phyloP scores from a whole-genome alignment of 2,113 vertebrate genomes.

The Motacilla tschutschensis region DNA sequence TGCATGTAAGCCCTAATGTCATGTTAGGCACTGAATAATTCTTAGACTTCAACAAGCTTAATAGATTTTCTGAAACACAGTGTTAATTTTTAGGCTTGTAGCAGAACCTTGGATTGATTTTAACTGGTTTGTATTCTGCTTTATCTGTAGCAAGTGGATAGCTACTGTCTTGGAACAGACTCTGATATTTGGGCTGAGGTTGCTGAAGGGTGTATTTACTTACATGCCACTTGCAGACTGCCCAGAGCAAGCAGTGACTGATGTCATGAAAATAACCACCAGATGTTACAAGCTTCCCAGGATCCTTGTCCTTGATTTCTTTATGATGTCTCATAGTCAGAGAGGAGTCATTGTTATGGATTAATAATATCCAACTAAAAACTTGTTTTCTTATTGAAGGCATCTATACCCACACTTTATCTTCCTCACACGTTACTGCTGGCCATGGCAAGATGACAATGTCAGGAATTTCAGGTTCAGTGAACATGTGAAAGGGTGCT shows the following conservation, averaged over 20 bases:
- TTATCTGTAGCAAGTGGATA: neutral
- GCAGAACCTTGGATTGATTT: neutral
- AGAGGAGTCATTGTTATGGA: neutral
- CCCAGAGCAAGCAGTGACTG: neutral
- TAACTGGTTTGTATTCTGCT: neutral
- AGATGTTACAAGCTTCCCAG: neutral
- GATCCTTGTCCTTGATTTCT: neutral
- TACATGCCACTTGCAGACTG: neutral
- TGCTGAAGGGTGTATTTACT: neutral
- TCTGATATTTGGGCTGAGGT: neutral
- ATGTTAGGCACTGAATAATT: neutral
- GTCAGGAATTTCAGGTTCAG: neutral
- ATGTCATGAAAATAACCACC: neutral
- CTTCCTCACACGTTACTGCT: neutral
- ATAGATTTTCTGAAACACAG: neutral
- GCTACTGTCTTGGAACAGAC: neutral
- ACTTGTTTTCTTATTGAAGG: neutral
- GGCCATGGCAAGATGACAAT: neutral
- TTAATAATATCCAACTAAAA: neutral
- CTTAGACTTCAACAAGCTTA: neutral
- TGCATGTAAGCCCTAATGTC: neutral
- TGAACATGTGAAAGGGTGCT: neutral
- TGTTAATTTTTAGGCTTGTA: neutral
- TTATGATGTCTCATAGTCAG: neutral
- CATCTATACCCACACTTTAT: neutral